Evolutionary conservation across 2,113 vertebrate genomes (phyloP), one percentile per base, ranked within the genome.

Genomic region (Aspidoscelis tigris): DNA sequence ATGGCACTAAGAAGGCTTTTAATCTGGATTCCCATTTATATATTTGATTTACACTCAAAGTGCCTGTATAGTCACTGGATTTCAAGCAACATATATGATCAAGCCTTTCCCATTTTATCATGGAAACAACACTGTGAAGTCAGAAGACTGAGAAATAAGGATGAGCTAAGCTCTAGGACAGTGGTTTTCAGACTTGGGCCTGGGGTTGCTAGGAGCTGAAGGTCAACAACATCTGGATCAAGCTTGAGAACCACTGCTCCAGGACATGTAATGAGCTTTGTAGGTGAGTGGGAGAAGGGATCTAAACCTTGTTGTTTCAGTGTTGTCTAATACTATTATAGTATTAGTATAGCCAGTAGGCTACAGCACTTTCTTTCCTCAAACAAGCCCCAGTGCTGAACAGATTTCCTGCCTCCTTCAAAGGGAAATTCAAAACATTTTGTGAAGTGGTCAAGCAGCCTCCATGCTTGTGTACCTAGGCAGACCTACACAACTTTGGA

Each of bases 11-110:
- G 50, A 24, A 4, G 39, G 39, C 14, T 73, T 43, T 55, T 76
- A 68, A 55, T 83, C 76, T 69, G 81, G 26, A 75, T 66, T 74
- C 26, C 68, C 33, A 39, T 70, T n/a, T 70, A 70, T 70, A 10
- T 26, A 70, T 70, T 39, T 39, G 14, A 24, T 24, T 66, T 24
- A 26, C 21, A 66, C 24, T 66, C 24, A 26, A 21, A 65, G 2
- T 66, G 21, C 22, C 24, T 4, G 7, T 66, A 7, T 61, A 2
- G 58, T 66, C 22, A 6, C 26, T 66, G 21, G 24, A 66, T 5
- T 12, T 66, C 65, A 66, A 66, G 5, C 24, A 26, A 66, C 24
- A 66, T 66, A 66, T 9, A 66, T 66, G 22, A 5, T 24, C 65
- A 22, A 24, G 65, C 6, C 22, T 66, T 22, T 8, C 9, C 5